These are phyloP conservation scores for Drosophila subsilvestris DNA, from an alignment of 2,888 invertebrate genomes.

Conservation along the genomic window DNA sequence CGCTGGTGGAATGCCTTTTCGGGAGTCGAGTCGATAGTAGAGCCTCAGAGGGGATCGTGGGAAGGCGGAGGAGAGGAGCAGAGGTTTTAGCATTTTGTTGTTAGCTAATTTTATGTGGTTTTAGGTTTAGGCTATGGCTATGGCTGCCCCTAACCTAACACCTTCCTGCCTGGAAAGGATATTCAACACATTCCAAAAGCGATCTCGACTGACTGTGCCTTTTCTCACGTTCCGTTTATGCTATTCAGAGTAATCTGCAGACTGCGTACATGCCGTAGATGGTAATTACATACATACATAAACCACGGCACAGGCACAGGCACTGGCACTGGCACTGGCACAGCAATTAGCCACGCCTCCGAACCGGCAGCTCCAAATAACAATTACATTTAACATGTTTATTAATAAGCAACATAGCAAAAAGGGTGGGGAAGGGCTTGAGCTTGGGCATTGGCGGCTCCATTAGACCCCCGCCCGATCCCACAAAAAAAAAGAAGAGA, in stretches of 20 bases:
- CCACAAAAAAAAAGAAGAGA: slow-evolving; percentile 2
- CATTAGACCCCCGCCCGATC: slow-evolving; percentile 25
- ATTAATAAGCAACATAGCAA: slow-evolving; percentile 60
- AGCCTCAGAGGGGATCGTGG: slow-evolving; percentile 2
- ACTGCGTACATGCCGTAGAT: slow-evolving; percentile 2
- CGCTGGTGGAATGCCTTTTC: slow-evolving; percentile 59
- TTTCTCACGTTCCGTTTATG: slow-evolving; percentile 63
- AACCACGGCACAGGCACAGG: slow-evolving; percentile 13
- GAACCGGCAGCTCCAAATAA: slow-evolving; percentile 66
- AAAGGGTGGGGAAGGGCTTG: slow-evolving; percentile 3
- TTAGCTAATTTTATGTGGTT: slow-evolving; percentile 63
- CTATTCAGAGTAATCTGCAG: neutral
- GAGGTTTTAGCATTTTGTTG: slow-evolving; percentile 35
- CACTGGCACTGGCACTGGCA: slow-evolving; percentile 5
- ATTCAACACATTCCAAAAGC: slow-evolving; percentile 3
- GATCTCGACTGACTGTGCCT: slow-evolving; percentile 22
- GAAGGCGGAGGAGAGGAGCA: neutral
- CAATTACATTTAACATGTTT: slow-evolving; percentile 78
- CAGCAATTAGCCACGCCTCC: slow-evolving; percentile 55
- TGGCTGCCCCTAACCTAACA: too few relatives aligned
- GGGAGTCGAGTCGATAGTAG: slow-evolving; percentile 18
- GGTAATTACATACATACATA: slow-evolving; percentile 58
- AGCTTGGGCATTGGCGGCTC: slow-evolving; percentile 33
- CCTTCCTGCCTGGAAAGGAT: slow-evolving; percentile 28
- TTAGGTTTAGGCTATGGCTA: slow-evolving; percentile 15